These are phyloP conservation scores for Ispidina lecontei DNA, from an alignment of 2,797 vertebrate species.

Conservation along the genomic window DNA sequence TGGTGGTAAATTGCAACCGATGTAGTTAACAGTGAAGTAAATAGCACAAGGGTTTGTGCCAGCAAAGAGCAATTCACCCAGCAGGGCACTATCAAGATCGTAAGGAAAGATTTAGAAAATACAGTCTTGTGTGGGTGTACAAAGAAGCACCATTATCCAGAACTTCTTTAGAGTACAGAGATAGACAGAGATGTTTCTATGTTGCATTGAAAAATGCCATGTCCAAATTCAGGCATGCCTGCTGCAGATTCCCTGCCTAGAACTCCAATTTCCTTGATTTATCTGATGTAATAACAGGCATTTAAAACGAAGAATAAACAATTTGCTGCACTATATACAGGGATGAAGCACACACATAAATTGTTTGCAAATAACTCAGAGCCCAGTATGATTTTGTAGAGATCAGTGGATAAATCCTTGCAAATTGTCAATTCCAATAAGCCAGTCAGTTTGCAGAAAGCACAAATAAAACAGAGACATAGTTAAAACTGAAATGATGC, in stretches of 20 bases:
- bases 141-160: not conserved
- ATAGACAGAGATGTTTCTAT: not conserved
- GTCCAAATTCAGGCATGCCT: not conserved
- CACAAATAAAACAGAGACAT: not conserved
- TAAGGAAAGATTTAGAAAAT: not conserved
- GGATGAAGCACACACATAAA: accelerated
- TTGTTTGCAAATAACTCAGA: not conserved
- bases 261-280: not conserved
- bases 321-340: not conserved
- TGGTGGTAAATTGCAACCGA: not conserved
- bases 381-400: not conserved
- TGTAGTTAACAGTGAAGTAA: not conserved
- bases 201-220: not conserved
- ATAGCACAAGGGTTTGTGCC: not conserved
- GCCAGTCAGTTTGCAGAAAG: not conserved
- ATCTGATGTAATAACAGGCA: not conserved
- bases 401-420: not conserved
- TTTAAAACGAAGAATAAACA: not conserved
- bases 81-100: not conserved
- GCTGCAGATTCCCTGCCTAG: not conserved
- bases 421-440: not conserved
- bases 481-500: not conserved
- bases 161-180: not conserved
- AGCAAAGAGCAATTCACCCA: not conserved
- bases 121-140: not conserved